Evolutionary conservation across 2,113 vertebrate genomes (phyloP).

Genomic region (Tauraco erythrolophus): DNA sequence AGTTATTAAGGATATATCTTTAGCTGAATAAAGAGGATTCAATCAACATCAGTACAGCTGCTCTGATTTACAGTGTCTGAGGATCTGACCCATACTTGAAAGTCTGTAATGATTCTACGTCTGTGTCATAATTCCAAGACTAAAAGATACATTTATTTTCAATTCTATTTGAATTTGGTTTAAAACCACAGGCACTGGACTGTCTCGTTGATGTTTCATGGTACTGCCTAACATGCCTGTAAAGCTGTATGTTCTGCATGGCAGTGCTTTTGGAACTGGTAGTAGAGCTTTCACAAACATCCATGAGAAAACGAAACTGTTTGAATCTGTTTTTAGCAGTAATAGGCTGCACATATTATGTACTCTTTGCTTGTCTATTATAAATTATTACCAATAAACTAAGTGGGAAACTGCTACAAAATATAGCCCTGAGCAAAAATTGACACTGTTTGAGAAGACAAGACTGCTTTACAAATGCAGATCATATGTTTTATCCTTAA

Average conservation of each 20-base stretch:
- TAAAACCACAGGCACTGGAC: not conserved
- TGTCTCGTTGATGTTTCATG: not conserved
- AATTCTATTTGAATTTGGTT: not conserved
- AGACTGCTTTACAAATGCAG: constrained; percentile 15
- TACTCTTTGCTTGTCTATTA: constrained; percentile 36
- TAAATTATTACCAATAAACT: constrained; percentile 61
- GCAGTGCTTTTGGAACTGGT: constrained; percentile 8
- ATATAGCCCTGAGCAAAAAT: constrained; percentile 34
- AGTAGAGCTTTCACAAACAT: not conserved
- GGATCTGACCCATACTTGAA: not conserved
- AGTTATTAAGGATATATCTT: not conserved
- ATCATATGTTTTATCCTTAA: constrained; percentile 21
- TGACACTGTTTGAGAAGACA: not conserved
- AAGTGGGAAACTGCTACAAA: constrained; percentile 58
- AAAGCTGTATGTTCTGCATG: not conserved
- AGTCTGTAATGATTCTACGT: not conserved
- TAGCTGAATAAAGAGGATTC: constrained; percentile 6
- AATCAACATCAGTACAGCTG: not conserved
- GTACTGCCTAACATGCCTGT: not conserved
- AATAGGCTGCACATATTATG: not conserved
- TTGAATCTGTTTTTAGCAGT: not conserved
- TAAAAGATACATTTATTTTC: not conserved
- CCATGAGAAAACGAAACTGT: constrained; percentile 43
- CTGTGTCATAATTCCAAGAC: not conserved
- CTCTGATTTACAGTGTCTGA: not conserved